These are phyloP conservation scores for Ceuthmochares aereus DNA, from an alignment of 2,113 vertebrate species.

Conservation along the genomic window DNA sequence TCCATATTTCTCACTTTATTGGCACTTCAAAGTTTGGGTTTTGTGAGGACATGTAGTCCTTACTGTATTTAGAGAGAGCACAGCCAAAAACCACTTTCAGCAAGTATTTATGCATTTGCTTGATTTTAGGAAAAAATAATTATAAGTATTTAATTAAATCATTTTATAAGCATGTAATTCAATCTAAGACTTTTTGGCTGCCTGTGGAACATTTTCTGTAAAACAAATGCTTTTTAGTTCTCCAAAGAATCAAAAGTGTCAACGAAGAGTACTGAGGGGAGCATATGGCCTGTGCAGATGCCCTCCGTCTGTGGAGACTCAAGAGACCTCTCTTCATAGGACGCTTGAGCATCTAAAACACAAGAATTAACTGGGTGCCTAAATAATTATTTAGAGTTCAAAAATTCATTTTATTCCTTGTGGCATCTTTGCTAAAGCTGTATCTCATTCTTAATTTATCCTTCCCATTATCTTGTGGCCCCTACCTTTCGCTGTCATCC, in stretches of 20 bases:
- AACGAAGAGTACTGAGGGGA: not conserved
- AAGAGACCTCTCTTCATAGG: fast-evolving
- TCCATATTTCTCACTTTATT: not conserved
- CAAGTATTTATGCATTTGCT: not conserved
- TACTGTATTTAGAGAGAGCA: fast-evolving
- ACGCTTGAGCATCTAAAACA: not conserved
- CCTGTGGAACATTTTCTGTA: not conserved
- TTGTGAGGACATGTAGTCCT: not conserved
- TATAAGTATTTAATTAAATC: not conserved
- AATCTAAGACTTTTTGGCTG: not conserved
- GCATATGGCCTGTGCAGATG: not conserved
- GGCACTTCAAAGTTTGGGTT: not conserved
- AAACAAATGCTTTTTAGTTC: not conserved
- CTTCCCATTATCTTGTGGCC: not conserved
- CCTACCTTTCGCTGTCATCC: not conserved
- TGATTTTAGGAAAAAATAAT: not conserved
- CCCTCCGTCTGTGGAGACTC: fast-evolving
- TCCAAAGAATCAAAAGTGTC: not conserved
- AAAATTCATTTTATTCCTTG: not conserved
- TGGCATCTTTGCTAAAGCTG: not conserved
- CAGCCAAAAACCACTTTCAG: not conserved
- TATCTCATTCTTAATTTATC: not conserved
- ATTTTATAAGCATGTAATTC: not conserved
- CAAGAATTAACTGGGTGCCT: not conserved
- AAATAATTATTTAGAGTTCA: not conserved